Evolutionary conservation across 1,140 invertebrate genomes (phyloP).

Genomic region (Mizuhopecten yessoensis): DNA sequence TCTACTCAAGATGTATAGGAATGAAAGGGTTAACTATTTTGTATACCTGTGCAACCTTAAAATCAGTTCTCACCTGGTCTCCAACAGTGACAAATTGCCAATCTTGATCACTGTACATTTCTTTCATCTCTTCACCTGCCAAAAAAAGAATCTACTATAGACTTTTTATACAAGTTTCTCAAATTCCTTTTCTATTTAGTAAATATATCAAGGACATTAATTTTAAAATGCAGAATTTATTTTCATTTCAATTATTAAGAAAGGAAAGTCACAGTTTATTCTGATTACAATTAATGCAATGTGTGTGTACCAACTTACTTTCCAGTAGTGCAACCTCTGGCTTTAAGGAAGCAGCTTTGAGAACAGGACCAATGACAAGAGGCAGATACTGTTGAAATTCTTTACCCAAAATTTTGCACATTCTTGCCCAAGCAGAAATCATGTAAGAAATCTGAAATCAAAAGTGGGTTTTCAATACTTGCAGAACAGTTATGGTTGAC

Average conservation of each 20-base stretch:
- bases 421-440: slow-evolving; percentile 99
- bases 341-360: slow-evolving; percentile 97
- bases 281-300: no score
- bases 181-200: neutral
- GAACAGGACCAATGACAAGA: slow-evolving; percentile 98
- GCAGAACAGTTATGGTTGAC: no score
- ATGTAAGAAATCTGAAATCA: slow-evolving; percentile 90
- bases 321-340: slow-evolving; percentile 98
- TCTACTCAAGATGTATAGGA: no score
- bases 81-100: slow-evolving; percentile 99
- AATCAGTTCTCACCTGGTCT: slow-evolving; percentile 87
- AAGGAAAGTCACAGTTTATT: no score
- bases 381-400: slow-evolving; percentile 98
- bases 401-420: slow-evolving; percentile 98
- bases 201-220: no score
- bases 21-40: no score
- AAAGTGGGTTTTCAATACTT: no score
- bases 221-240: no score
- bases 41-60: no score
- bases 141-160: slow-evolving; percentile 18
- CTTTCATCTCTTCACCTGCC: slow-evolving; percentile 85
- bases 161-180: neutral
- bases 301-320: slow-evolving; percentile 86
- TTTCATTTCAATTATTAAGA: no score
- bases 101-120: slow-evolving; percentile 94